A percentile compares a stretch with the other conserved stretches of the same genome.
phyloP scores from a whole-genome alignment of 2,797 vertebrate genomes.

The Halcyon chelicuti region DNA sequence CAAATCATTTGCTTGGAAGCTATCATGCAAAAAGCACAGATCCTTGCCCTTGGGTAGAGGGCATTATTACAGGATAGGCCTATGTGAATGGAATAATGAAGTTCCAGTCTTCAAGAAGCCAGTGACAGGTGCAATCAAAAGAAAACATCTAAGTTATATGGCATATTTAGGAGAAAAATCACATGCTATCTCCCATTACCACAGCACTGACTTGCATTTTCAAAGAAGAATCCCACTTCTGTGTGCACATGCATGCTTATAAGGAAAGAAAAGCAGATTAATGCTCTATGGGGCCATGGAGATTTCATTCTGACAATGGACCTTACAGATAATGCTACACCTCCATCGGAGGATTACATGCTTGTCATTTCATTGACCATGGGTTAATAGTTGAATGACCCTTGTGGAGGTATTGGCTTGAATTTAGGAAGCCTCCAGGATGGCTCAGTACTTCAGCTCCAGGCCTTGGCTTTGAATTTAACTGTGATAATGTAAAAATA shows the following conservation, averaged over 20 bases:
- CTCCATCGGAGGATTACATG: not conserved
- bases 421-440: not conserved
- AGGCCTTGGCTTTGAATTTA: not conserved
- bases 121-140: not conserved
- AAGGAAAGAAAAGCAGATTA: slow-evolving; percentile 10
- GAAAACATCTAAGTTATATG: not conserved
- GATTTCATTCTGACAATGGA: not conserved
- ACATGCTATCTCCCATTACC: not conserved
- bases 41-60: slow-evolving; percentile 69
- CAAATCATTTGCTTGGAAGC: slow-evolving; percentile 15
- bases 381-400: not conserved
- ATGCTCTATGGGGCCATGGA: not conserved
- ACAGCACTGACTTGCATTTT: slow-evolving; percentile 5
- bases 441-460: not conserved
- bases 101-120: not conserved
- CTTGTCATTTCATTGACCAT: not conserved
- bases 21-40: slow-evolving; percentile 14
- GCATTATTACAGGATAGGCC: slow-evolving; percentile 3
- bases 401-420: not conserved
- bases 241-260: not conserved
- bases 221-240: not conserved
- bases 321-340: not conserved
- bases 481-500: not conserved
- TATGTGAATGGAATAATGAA: not conserved
- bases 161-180: not conserved